These are phyloP conservation scores for Phaethon lepturus DNA, from an alignment of 2,113 vertebrate genomes.

Conservation along the genomic window DNA sequence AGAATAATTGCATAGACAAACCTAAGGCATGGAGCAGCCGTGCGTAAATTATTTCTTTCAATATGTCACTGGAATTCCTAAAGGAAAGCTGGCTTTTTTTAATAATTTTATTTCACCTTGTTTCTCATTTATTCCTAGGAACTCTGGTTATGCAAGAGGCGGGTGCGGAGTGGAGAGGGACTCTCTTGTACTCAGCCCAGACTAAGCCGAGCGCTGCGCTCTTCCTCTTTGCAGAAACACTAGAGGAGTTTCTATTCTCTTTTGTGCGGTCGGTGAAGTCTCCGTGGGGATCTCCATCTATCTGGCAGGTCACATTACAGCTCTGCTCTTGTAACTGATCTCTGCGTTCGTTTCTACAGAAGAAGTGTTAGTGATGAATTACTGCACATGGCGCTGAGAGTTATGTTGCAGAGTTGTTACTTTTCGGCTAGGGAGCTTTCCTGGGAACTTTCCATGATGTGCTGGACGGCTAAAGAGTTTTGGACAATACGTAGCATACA, in stretches of 20 bases:
- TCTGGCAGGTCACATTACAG: conserved; percentile 67
- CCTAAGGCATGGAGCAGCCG: not conserved
- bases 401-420: conserved; percentile 68
- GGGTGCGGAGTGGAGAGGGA: not conserved
- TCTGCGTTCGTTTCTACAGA: conserved; percentile 41
- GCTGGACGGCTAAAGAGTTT: conserved; percentile 45
- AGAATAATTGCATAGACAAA: not conserved
- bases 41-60: conserved; percentile 4
- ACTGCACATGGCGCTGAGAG: conserved; percentile 61
- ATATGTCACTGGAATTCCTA: conserved; percentile 26
- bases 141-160: not conserved
- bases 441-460: conserved; percentile 58
- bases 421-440: conserved; percentile 66
- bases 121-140: conserved; percentile 46
- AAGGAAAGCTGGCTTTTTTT: not conserved
- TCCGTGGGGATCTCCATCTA: conserved; percentile 40
- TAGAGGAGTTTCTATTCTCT: conserved; percentile 39
- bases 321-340: conserved; percentile 67
- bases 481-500: conserved; percentile 15
- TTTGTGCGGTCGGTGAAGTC: conserved; percentile 47
- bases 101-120: conserved; percentile 7
- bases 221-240: conserved; percentile 54
- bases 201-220: not conserved
- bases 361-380: conserved; percentile 73
- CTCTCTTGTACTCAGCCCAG: conserved; percentile 13